Evolutionary conservation across 2,113 vertebrate species (phyloP).

Genomic region (Mesocricetus auratus): DNA sequence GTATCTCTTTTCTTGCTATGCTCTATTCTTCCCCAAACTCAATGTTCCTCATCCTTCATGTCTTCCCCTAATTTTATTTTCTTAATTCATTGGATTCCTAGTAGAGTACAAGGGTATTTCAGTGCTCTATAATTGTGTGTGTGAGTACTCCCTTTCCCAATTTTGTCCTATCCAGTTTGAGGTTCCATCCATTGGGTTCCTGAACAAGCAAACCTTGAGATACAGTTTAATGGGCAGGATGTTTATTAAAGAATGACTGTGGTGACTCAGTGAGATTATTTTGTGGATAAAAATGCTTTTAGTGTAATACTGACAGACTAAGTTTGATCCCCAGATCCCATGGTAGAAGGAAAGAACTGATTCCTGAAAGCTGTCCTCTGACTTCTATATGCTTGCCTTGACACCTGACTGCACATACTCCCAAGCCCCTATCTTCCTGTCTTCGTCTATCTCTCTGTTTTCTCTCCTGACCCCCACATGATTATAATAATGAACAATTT

Average conservation of each 20-base stretch:
- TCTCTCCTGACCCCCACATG: not conserved
- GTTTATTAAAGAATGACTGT: conserved; percentile 8
- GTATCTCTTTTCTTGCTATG: too few species aligned
- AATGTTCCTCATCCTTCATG: too few species aligned
- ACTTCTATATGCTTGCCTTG: not conserved
- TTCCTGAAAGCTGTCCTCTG: not conserved
- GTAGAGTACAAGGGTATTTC: not conserved
- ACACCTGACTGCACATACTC: not conserved
- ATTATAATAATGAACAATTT: not conserved
- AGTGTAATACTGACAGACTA: too few species aligned
- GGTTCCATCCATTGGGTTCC: conserved; percentile 1
- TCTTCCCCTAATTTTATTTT: too few species aligned
- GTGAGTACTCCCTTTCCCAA: not conserved
- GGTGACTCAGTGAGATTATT: not conserved
- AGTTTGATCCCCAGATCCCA: too few species aligned
- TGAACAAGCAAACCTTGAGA: not conserved
- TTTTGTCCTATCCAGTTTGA: not conserved
- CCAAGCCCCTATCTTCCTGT: not conserved
- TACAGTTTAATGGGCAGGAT: not conserved
- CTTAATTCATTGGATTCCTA: conserved; percentile 18
- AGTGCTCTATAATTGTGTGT: not conserved
- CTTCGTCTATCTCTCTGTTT: not conserved
- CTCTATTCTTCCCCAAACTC: too few species aligned
- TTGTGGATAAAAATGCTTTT: not conserved
- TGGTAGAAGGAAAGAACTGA: not conserved